Percentiles rank a stretch among this genome's conserved stretches.
Evolutionary conservation across 2,888 invertebrate genomes (phyloP).

Genomic region (Eristalis pertinax): DNA sequence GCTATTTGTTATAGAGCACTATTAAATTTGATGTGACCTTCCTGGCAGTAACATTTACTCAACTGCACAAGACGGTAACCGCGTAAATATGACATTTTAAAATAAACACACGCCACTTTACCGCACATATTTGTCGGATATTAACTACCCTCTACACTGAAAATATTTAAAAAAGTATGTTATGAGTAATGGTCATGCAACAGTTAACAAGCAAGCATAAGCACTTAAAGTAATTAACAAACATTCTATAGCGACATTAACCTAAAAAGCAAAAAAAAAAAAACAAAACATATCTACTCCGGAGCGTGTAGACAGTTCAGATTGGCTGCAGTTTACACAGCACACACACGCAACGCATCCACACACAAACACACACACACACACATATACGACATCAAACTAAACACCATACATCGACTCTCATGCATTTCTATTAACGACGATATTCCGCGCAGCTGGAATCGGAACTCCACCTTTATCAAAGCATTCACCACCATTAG

Average conservation of each 20-base stretch:
- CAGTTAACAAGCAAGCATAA: constrained; percentile 1
- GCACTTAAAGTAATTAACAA: not conserved
- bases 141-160: not conserved
- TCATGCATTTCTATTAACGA: constrained; percentile 67
- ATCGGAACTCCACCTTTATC: constrained; percentile 55
- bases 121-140: not conserved
- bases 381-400: not conserved
- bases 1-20: no score
- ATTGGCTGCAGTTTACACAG: constrained; percentile 19
- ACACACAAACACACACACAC: constrained; percentile 1
- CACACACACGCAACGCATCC: constrained; percentile 35
- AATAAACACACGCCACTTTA: not conserved
- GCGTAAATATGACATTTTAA: not conserved
- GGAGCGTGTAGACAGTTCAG: constrained; percentile 10
- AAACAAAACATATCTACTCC: constrained; percentile 12
- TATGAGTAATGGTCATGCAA: constrained; percentile 50
- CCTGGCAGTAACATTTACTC: not conserved
- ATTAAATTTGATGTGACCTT: not conserved
- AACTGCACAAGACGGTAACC: not conserved
- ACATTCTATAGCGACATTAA: constrained; percentile 5
- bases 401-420: constrained; percentile 20
- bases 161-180: not conserved
- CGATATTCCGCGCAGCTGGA: constrained; percentile 66
- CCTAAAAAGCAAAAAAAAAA: constrained; percentile 30
- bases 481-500: constrained; percentile 33